Base-by-base conservation (phyloP, 1,140 invertebrate genomes). In the Pissodes strobi region DNA sequence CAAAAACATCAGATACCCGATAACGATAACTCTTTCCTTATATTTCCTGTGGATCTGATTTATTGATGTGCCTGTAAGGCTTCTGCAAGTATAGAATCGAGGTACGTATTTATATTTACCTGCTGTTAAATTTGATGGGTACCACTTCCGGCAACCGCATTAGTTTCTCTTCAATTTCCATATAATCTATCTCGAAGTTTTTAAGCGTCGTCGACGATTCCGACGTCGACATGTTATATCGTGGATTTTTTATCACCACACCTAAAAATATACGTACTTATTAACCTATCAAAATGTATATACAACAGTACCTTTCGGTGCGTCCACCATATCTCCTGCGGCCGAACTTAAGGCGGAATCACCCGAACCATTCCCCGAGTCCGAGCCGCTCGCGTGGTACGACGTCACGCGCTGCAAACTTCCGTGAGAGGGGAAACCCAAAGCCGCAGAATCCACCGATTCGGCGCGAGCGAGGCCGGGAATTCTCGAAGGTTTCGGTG, bases 281-380 rank as follows among this genome's bases (percentile, higher is more conserved):
- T n/a, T n/a, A n/a, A n/a, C n/a, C n/a, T n/a, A n/a, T n/a, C n/a
- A n/a, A n/a, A n/a, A n/a, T n/a, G n/a, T n/a, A n/a, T n/a, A n/a
- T n/a, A n/a, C n/a, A n/a, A n/a, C n/a, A n/a, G n/a, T n/a, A 48
- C 45, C 39, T 48, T 75, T 78, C 13, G 66, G 61, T 66, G 1
- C 59, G 18, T 88, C 86, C 1, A 73, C 69, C 6, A 72, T 62
- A 66, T 82, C 80, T 10, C 86, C 86, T 41, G 85, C 83, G 10
- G 85, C 85, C 10, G 86, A 88, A 70, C 87, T 88, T 56, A 89
- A 84, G 0, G 86, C 87, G 0, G 89, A 90, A 74, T 94, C 92
- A 0, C 91, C 92, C 0, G 91, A 92, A 0, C 91, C 91, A 70
- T 93, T 93, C 1, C 91, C 91, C 8, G 91, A 93, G 79, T 94